Percentiles rank a stretch among this genome's conserved stretches.
Evolutionary conservation across 1,140 invertebrate species (phyloP).

Genomic region (Pristionchus pacificus): DNA sequence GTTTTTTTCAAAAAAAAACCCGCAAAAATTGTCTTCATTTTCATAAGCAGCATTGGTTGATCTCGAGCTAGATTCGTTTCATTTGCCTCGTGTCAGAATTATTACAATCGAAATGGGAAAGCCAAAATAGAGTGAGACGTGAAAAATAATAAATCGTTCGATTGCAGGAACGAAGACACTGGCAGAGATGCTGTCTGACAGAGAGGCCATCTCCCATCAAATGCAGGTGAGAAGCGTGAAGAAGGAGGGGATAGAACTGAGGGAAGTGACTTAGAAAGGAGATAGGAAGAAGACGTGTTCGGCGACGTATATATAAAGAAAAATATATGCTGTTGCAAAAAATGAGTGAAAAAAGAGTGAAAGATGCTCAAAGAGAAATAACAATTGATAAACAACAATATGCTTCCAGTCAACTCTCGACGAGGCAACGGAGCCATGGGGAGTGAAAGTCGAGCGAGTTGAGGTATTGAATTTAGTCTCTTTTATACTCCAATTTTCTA

Average conservation of each 20-base stretch:
- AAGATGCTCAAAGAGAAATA: not conserved
- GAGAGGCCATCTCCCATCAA: conserved; percentile 61
- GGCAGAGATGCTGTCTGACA: conserved; percentile 59
- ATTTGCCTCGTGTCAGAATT: too few species aligned
- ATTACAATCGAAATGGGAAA: too few species aligned
- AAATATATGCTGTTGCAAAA: not conserved
- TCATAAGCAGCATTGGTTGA: too few species aligned
- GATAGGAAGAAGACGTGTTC: not conserved
- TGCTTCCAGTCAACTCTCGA: conserved; percentile 66
- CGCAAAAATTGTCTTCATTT: too few species aligned
- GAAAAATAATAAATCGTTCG: too few species aligned
- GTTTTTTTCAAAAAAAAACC: too few species aligned
- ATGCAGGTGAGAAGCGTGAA: conserved; percentile 63
- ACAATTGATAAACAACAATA: too few species aligned
- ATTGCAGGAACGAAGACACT: conserved; percentile 48
- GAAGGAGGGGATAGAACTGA: not conserved
- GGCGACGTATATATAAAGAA: not conserved
- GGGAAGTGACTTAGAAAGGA: not conserved
- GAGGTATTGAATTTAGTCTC: conserved; percentile 42
- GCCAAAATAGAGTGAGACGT: too few species aligned
- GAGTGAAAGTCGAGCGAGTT: conserved; percentile 61
- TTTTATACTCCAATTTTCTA: too few species aligned
- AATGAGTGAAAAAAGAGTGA: not conserved
- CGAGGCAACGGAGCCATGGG: conserved; percentile 89
- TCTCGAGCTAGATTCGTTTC: too few species aligned